phyloP scores from a whole-genome alignment of 2,888 invertebrate genomes.

The Oxycera nigricornis region DNA sequence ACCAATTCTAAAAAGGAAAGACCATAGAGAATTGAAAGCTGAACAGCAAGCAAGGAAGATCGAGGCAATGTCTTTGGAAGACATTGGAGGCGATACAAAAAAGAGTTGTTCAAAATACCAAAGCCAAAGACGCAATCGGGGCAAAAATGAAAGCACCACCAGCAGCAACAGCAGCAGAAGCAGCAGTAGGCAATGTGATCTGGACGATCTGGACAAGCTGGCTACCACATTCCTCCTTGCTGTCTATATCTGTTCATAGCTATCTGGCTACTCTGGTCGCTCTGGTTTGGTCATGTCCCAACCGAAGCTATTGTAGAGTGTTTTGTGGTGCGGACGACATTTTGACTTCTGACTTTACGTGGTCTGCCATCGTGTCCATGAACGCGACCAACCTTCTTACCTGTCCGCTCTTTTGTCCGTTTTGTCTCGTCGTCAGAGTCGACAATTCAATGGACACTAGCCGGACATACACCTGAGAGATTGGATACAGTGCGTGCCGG shows the following conservation, averaged over 20 bases:
- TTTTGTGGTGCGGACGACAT: conserved; percentile 47
- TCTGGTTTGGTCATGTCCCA: conserved; percentile 22
- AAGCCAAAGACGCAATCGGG: conserved; percentile 6
- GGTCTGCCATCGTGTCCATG: conserved; percentile 37
- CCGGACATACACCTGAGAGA: neutral
- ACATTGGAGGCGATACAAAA: conserved; percentile 2
- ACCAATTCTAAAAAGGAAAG: conserved; percentile 34
- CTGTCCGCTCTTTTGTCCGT: conserved; percentile 1
- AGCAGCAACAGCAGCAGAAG: too few relatives aligned
- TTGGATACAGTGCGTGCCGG: neutral
- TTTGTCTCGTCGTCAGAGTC: conserved; percentile 5
- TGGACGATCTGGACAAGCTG: conserved; percentile 50
- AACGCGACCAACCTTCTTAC: conserved; percentile 2
- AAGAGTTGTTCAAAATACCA: conserved; percentile 25
- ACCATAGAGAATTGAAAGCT: conserved; percentile 24
- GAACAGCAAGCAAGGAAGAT: neutral
- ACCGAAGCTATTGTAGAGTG: conserved; percentile 8
- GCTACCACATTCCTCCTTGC: conserved; percentile 50
- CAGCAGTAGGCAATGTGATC: conserved; percentile 49
- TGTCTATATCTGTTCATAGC: conserved; percentile 39
- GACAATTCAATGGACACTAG: conserved; percentile 3
- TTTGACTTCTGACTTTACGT: conserved; percentile 51
- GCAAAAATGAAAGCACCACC: conserved; percentile 47
- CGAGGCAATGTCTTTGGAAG: neutral
- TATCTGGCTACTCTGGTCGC: conserved; percentile 33